These are phyloP conservation scores for Mus spicilegus DNA, from an alignment of 2,113 vertebrate genomes.

Conservation along the genomic window DNA sequence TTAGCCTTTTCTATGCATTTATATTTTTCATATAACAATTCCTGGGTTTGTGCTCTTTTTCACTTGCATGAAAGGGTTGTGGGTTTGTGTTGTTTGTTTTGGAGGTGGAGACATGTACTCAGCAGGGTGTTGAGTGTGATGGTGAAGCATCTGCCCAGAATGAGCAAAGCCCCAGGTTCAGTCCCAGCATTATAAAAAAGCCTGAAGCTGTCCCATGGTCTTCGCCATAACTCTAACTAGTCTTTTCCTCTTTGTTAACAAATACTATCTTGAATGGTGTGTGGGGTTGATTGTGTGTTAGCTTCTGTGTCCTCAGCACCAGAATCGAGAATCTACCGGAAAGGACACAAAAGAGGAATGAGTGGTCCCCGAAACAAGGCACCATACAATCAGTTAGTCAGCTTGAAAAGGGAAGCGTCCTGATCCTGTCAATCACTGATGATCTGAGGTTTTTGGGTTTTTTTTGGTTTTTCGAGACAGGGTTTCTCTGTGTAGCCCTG, in stretches of 20 bases:
- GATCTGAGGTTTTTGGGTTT: background rate
- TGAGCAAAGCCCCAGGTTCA: background rate
- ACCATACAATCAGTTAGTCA: background rate
- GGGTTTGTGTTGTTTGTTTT: background rate
- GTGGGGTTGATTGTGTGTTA: background rate
- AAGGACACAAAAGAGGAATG: background rate
- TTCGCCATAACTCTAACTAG: background rate
- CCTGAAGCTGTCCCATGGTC: background rate
- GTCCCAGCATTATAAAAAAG: background rate
- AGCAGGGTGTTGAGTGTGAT: background rate
- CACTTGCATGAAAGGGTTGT: background rate
- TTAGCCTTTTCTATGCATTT: conserved; percentile 13
- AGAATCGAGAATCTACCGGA: background rate
- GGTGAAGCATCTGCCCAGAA: background rate
- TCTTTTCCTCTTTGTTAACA: background rate
- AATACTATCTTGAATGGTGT: background rate
- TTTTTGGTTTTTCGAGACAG: background rate
- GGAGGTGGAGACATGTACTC: background rate
- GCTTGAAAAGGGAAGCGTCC: background rate
- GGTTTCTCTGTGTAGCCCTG: too few species aligned
- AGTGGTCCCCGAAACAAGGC: background rate
- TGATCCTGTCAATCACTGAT: background rate
- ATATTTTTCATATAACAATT: conserved; percentile 3
- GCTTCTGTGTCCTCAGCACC: background rate
- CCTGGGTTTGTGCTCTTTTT: background rate